These are phyloP conservation scores for Tanypteryx hageni DNA, from an alignment of 2,888 invertebrate genomes.

Conservation along the genomic window DNA sequence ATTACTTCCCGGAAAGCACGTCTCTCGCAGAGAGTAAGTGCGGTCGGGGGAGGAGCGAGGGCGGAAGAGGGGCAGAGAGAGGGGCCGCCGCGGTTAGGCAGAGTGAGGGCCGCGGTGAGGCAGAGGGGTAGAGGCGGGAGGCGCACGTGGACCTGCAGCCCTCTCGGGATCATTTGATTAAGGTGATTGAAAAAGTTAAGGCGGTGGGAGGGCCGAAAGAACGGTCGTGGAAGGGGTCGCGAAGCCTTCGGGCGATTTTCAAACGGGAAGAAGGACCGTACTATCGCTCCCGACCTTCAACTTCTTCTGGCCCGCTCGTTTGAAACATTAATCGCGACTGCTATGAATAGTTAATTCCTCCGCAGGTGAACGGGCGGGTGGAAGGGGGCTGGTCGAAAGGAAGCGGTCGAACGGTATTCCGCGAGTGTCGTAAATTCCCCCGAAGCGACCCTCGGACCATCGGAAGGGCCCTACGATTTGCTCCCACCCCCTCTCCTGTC, in stretches of 20 bases:
- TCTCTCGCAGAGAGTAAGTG: too few relatives aligned
- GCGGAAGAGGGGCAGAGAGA: too few relatives aligned
- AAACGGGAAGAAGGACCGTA: background rate
- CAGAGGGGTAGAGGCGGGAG: background rate
- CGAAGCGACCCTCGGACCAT: too few relatives aligned
- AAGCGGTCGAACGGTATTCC: background rate
- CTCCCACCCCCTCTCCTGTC: background rate
- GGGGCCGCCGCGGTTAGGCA: too few relatives aligned
- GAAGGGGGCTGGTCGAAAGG: background rate
- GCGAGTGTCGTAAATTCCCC: background rate
- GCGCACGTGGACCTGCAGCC: background rate
- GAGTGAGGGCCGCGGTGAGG: background rate
- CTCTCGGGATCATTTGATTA: conserved; percentile 64
- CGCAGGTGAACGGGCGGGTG: background rate
- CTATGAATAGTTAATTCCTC: conserved; percentile 56
- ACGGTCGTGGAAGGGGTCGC: background rate
- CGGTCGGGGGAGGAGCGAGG: too few relatives aligned
- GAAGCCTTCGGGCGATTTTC: too few relatives aligned
- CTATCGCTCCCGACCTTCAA: background rate
- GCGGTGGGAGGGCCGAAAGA: conserved; percentile 5
- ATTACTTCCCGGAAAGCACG: too few relatives aligned
- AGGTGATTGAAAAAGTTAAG: conserved; percentile 65
- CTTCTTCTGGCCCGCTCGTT: conserved; percentile 38
- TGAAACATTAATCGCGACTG: conserved; percentile 32
- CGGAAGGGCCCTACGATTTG: background rate